Evolutionary conservation across 37 sponge, comb jelly and placozoan genomes (phyloP).

Genomic region (Tethya wilhelma): DNA sequence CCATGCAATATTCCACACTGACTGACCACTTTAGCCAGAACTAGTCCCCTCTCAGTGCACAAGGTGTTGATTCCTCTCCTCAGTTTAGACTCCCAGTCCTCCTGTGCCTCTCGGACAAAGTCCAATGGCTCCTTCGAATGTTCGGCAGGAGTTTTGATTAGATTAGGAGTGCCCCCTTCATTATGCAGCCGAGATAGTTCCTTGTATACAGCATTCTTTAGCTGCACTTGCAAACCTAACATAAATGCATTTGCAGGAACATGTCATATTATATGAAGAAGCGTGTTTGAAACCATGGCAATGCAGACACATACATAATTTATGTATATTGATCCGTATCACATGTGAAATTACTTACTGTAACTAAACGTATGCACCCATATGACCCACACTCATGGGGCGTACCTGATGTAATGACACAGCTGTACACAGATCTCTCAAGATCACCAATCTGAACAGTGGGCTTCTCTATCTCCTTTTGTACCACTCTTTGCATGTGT

Average conservation of each 20-base stretch:
- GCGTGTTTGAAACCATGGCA: no score
- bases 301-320: no score
- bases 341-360: no score
- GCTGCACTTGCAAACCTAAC: slow-evolving; percentile 22
- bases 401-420: slow-evolving; percentile 5
- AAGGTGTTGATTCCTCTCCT: slow-evolving; percentile 31
- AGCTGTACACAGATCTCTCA: background rate
- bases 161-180: background rate
- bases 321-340: no score
- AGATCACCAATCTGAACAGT: background rate
- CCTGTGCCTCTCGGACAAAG: slow-evolving; percentile 28
- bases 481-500: slow-evolving; percentile 11
- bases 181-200: slow-evolving; percentile 9
- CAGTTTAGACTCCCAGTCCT: slow-evolving; percentile 43
- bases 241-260: background rate
- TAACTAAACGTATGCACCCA: no score
- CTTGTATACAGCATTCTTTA: slow-evolving; percentile 49
- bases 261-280: no score
- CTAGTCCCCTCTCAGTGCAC: slow-evolving; percentile 13
- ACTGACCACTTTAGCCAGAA: slow-evolving; percentile 28
- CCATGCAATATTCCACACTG: background rate
- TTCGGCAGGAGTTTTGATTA: background rate
- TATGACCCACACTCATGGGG: no score
- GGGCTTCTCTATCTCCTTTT: background rate
- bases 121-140: slow-evolving; percentile 43